phyloP scores from a whole-genome alignment of 2,113 vertebrate species.

The Silurus asotus region DNA sequence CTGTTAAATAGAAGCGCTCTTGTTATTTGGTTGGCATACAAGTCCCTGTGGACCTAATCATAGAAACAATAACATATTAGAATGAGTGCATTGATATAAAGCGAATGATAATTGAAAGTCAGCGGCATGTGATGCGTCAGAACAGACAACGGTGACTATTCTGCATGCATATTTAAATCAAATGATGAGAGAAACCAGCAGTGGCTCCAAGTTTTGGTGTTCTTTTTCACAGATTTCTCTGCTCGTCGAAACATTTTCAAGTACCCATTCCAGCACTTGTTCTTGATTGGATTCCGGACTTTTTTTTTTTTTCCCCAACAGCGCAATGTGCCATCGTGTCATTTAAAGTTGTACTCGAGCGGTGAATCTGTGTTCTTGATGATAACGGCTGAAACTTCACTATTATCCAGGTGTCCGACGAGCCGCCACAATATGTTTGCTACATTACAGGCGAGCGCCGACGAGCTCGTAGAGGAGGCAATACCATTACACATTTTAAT shows the following conservation, averaged over 20 bases:
- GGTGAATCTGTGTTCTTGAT: conserved; percentile 16
- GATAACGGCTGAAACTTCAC: neutral
- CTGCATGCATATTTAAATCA: neutral
- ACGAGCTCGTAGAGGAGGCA: conserved; percentile 62
- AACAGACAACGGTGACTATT: neutral
- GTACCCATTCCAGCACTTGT: neutral
- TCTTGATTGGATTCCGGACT: neutral
- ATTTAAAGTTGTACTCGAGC: neutral
- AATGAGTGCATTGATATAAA: neutral
- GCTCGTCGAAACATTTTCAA: neutral
- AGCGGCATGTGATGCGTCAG: neutral
- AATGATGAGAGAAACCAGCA: neutral
- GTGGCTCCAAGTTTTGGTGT: too few species aligned
- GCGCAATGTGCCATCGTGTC: neutral
- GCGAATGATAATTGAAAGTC: neutral
- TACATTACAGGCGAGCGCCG: conserved; percentile 45
- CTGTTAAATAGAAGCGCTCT: neutral
- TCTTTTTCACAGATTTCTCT: neutral
- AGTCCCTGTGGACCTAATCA: neutral
- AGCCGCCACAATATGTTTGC: conserved; percentile 15
- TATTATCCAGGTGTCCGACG: conserved; percentile 33
- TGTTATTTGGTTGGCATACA: neutral
- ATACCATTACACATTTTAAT: conserved; percentile 68
- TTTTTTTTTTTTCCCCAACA: neutral
- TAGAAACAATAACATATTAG: neutral